These are phyloP conservation scores for Apotomis capreana DNA, from an alignment of 2,888 invertebrate species.

Conservation along the genomic window DNA sequence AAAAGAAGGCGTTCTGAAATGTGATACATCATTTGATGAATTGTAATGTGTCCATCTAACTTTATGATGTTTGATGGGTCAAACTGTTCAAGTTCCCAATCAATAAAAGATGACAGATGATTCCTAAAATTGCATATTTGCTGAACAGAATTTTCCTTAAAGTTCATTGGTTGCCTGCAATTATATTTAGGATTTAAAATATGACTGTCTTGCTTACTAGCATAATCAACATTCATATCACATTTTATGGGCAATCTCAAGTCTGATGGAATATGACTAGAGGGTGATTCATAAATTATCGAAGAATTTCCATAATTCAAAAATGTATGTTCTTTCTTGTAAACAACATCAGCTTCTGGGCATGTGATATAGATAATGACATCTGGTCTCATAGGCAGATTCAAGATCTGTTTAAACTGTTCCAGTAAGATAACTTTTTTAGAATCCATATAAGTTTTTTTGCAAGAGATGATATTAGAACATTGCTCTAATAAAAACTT, in stretches of 20 bases:
- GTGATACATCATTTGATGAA: conserved; percentile 76
- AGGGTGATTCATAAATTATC: conserved; percentile 54
- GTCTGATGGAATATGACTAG: conserved; percentile 50
- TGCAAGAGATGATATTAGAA: conserved; percentile 53
- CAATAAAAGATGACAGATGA: conserved; percentile 71
- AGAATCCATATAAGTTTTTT: conserved; percentile 55
- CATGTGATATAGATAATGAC: conserved; percentile 83
- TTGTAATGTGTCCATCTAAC: conserved; percentile 81
- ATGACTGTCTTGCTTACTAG: conserved; percentile 54
- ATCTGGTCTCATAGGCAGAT: conserved; percentile 67
- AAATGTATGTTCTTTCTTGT: conserved; percentile 65
- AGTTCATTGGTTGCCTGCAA: conserved; percentile 76
- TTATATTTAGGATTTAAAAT: conserved; percentile 71
- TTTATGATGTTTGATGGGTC: conserved; percentile 82
- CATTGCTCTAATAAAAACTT: conserved; percentile 67
- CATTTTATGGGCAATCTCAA: conserved; percentile 67
- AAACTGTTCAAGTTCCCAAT: conserved; percentile 78
- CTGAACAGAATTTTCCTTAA: conserved; percentile 65
- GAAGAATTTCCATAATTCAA: conserved; percentile 60
- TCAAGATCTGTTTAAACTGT: conserved; percentile 65
- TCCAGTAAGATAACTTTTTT: conserved; percentile 58
- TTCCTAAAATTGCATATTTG: conserved; percentile 80
- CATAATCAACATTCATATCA: conserved; percentile 56
- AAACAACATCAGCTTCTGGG: conserved; percentile 79
- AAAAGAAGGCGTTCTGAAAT: conserved; percentile 70